A percentile compares a stretch with the other conserved stretches of the same genome.
Evolutionary conservation across 1,140 invertebrate genomes (phyloP).

Genomic region (Megalonaias nervosa): DNA sequence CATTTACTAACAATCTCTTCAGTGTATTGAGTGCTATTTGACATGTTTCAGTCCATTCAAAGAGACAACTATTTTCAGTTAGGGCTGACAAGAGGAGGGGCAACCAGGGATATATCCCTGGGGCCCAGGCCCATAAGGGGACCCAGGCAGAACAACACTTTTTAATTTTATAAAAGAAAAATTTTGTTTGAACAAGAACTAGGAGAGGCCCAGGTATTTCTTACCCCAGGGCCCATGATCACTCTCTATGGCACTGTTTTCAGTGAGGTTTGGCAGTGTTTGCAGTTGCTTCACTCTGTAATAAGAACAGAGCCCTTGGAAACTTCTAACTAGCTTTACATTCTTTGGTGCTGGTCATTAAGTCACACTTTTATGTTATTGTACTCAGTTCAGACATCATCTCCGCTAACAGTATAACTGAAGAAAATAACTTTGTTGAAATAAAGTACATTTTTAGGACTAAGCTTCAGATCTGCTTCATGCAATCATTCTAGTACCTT

Average conservation of each 20-base stretch:
- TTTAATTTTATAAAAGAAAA: too few relatives aligned
- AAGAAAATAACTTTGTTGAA: constrained; percentile 16
- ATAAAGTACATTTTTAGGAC: constrained; percentile 14
- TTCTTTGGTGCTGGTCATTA: constrained; percentile 14
- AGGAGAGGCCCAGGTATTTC: too few relatives aligned
- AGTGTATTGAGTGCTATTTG: too few relatives aligned
- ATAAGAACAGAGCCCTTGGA: constrained; percentile 32
- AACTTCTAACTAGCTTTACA: constrained; percentile 26
- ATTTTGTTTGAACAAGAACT: too few relatives aligned
- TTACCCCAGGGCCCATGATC: too few relatives aligned
- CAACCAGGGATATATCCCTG: too few relatives aligned
- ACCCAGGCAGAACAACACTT: too few relatives aligned
- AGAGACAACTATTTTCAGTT: background rate
- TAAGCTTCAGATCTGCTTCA: constrained; percentile 4
- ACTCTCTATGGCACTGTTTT: too few relatives aligned
- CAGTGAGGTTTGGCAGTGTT: constrained; percentile 13
- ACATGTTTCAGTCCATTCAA: background rate
- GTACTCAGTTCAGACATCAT: constrained; percentile 14
- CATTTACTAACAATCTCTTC: too few relatives aligned
- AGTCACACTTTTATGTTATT: constrained; percentile 24
- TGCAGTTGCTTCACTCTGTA: constrained; percentile 6
- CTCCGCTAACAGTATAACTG: constrained; percentile 10
- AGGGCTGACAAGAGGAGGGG: too few relatives aligned
- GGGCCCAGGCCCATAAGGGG: too few relatives aligned
- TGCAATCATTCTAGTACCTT: background rate